These are phyloP conservation scores for Microctenopoma lineatum DNA, from an alignment of 2,797 vertebrate species.

Conservation along the genomic window DNA sequence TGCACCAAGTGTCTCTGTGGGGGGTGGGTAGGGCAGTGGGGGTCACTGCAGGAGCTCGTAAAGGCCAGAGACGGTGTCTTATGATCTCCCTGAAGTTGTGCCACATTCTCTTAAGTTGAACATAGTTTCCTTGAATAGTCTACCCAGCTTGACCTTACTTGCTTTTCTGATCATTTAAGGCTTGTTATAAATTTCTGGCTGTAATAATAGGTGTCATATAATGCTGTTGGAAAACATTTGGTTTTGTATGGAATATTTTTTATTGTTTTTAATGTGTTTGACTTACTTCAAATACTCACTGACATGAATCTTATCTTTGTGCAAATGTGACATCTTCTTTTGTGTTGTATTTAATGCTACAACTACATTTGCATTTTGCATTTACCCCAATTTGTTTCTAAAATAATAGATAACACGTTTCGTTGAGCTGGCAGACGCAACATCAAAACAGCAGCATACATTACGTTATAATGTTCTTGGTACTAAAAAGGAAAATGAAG, in stretches of 20 bases:
- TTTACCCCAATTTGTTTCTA: not conserved
- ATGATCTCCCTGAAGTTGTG: constrained; percentile 65
- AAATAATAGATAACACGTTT: not conserved
- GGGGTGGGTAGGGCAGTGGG: constrained; percentile 17
- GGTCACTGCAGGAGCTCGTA: constrained; percentile 51
- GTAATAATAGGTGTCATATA: constrained; percentile 17
- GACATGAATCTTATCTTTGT: not conserved
- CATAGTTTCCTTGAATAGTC: constrained; percentile 71
- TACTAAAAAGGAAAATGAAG: constrained; percentile 11
- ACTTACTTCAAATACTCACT: not conserved
- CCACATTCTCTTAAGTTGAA: constrained; percentile 56
- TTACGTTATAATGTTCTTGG: not conserved
- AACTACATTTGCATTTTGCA: not conserved
- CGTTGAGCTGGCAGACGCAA: constrained; percentile 2
- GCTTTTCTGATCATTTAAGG: constrained; percentile 13
- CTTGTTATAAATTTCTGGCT: constrained; percentile 17
- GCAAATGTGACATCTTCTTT: too few species aligned
- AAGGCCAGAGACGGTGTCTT: constrained; percentile 77
- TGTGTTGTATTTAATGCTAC: not conserved
- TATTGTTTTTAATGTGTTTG: too few species aligned
- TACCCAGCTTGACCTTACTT: constrained; percentile 23
- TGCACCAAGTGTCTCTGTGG: constrained; percentile 35
- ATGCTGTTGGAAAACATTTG: not conserved
- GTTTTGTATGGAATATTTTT: not conserved
- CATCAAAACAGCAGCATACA: not conserved